Base-by-base conservation (phyloP, 2,797 vertebrate species). In the Oreochromis grahami region DNA sequence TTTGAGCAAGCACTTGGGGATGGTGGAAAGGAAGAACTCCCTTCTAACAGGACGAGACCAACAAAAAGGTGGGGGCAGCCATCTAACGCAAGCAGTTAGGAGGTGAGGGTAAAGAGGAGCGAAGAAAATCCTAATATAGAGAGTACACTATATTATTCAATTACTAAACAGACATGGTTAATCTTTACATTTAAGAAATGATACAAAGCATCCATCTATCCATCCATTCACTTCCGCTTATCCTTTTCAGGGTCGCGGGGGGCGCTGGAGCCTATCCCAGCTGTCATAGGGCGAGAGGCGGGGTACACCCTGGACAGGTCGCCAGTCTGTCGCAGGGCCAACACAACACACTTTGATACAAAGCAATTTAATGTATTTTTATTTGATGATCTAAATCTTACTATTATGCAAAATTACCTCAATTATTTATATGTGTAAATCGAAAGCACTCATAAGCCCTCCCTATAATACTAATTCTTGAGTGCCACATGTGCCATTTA, bases 401-500 rank as follows among this genome's bases (percentile, higher is more conserved):
- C 1, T 50, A 34, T 8, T 19, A n/a, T 78, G 1, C 41, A 17
- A 45, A 38, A 77, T 3, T 8, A 78, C 1, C 45, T 2, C 3
- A 34, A 7, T 51, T 7, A 12, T 76, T 56, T 41, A 15, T 29
- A 74, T 55, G 32, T 52, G 79, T 50, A 72, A 84, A 86, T 51
- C 36, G 15, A 53, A 58, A 38, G 15, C 36, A 58, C 77, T 76
- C 3, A 17, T 41, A 55, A 55, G 13, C 10, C 43, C 41, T 45
- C 41, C 24, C 29, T 32, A 80, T 84, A 80, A 74, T 74, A 50
- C 17, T n/a, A 81, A 84, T 19, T 60, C 82, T 83, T 17, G 15
- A 82, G 68, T 32, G 6, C 80, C 53, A n/a, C 32, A 68, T 68
- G 32, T 83, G 81, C 58, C 82, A 26, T 83, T 92, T 88, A 84